Evolutionary conservation across 2,888 invertebrate species (phyloP).

Genomic region (Tryphoninae sp.): DNA sequence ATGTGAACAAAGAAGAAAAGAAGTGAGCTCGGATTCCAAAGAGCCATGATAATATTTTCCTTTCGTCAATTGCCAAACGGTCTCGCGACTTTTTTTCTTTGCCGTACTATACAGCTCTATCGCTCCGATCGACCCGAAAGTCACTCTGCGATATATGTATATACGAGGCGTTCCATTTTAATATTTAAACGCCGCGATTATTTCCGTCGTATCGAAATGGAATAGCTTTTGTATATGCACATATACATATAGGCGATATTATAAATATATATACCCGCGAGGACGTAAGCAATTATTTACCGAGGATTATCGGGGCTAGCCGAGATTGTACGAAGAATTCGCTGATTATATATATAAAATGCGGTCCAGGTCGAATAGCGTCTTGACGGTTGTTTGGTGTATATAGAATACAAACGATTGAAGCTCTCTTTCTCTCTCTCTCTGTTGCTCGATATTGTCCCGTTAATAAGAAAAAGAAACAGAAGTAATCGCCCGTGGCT

Average conservation of each 20-base stretch:
- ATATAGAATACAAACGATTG: conserved; percentile 42
- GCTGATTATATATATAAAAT: conserved; percentile 26
- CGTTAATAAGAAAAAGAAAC: conserved; percentile 16
- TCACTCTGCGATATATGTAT: conserved; percentile 8
- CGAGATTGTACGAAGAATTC: conserved; percentile 35
- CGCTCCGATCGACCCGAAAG: conserved; percentile 21
- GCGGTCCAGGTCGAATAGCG: conserved; percentile 49
- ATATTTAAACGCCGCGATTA: not conserved
- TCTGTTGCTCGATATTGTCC: conserved; percentile 54
- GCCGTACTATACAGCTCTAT: conserved; percentile 12
- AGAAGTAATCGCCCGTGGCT: not conserved
- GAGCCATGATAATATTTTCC: conserved; percentile 37
- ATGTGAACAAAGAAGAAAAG: conserved; percentile 24
- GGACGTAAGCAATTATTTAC: conserved; percentile 33
- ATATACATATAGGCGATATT: conserved; percentile 14
- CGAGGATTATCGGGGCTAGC: conserved; percentile 15
- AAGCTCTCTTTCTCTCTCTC: conserved; percentile 19
- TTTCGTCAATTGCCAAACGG: conserved; percentile 35
- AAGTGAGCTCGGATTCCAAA: conserved; percentile 40
- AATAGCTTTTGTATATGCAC: not conserved
- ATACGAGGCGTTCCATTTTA: not conserved
- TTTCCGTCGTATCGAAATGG: conserved; percentile 1
- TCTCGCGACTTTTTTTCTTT: conserved; percentile 28
- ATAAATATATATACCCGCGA: conserved; percentile 46
- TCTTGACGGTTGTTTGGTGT: conserved; percentile 59